phyloP scores from a whole-genome alignment of 35 echinoderm and acorn worm species.

The Patiria miniata region DNA sequence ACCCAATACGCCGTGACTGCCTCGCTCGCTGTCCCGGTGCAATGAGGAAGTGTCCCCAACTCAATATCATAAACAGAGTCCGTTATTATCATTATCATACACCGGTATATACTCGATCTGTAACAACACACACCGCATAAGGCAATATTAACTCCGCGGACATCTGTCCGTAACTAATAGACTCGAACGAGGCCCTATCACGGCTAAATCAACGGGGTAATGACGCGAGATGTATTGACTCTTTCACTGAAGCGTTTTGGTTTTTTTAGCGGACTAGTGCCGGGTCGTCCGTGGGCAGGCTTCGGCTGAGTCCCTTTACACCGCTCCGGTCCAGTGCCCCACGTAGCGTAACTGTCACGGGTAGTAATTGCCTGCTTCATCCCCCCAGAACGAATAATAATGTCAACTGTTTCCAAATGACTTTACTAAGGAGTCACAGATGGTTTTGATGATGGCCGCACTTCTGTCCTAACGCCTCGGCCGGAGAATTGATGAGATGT shows the following conservation, averaged over 20 bases:
- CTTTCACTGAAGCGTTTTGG: slow-evolving; percentile 13
- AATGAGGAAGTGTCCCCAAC: neutral
- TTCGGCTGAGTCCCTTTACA: neutral
- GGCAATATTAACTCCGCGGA: neutral
- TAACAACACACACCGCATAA: slow-evolving; percentile 21
- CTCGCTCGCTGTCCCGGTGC: neutral
- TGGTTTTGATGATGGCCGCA: neutral
- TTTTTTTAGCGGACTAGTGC: neutral
- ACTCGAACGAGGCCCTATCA: slow-evolving; percentile 21
- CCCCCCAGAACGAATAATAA: neutral
- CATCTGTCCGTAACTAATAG: slow-evolving; percentile 28
- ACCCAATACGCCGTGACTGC: slow-evolving; percentile 14
- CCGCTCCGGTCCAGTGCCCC: neutral
- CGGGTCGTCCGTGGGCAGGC: too few relatives aligned
- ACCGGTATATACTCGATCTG: neutral
- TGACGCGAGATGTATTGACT: slow-evolving; percentile 4
- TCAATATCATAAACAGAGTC: neutral
- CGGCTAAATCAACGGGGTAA: slow-evolving; percentile 25
- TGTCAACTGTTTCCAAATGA: slow-evolving; percentile 27
- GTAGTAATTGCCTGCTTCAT: slow-evolving; percentile 15
- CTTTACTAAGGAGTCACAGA: slow-evolving; percentile 1
- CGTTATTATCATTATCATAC: neutral
- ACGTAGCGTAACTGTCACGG: slow-evolving; percentile 15
- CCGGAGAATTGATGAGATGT: neutral
- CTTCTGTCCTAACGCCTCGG: slow-evolving; percentile 20